A percentile compares a stretch with the other conserved stretches of the same genome.
Conservation (phyloP, 64 coral and sea anemone genomes). For the Exaiptasia diaphana region DNA sequence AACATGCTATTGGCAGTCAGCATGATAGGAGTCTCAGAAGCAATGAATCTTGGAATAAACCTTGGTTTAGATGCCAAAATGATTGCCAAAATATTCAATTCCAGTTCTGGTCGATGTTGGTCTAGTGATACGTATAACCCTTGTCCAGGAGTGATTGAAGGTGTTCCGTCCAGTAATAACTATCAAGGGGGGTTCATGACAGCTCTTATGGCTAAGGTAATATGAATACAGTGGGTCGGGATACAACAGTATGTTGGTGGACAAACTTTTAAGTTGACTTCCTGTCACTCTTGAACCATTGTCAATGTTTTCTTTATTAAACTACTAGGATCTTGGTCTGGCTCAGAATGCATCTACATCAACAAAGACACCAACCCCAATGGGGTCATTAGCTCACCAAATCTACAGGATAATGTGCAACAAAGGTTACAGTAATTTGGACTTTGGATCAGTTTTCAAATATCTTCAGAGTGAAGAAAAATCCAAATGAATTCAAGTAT, state of each 20-base stretch:
- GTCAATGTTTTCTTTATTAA: not conserved
- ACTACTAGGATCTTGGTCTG: slow-evolving; percentile 82
- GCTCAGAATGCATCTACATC: slow-evolving; percentile 88
- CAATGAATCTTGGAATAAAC: slow-evolving; percentile 83
- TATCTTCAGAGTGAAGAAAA: slow-evolving; percentile 84
- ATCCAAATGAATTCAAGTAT: slow-evolving; percentile 6
- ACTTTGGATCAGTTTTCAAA: slow-evolving; percentile 93
- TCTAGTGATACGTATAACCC: slow-evolving; percentile 95
- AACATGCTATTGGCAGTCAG: slow-evolving; percentile 89
- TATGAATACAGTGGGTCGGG: not conserved
- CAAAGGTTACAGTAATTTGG: slow-evolving; percentile 80
- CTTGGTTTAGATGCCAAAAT: slow-evolving; percentile 89
- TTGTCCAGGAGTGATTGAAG: slow-evolving; percentile 84
- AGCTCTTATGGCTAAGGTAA: slow-evolving; percentile 91
- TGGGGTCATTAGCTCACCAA: slow-evolving; percentile 93
- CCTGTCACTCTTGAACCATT: not conserved
- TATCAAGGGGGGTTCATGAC: slow-evolving; percentile 96
- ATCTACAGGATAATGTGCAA: slow-evolving; percentile 98
- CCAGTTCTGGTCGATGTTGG: slow-evolving; percentile 89
- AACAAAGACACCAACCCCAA: slow-evolving; percentile 78
- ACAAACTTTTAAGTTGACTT: no score
- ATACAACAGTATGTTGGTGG: not conserved
- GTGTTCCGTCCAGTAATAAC: slow-evolving; percentile 92
- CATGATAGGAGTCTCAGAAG: slow-evolving; percentile 97
- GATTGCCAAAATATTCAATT: slow-evolving; percentile 88